These are phyloP conservation scores for Scaptomyza caliginosa DNA, from an alignment of 2,888 invertebrate genomes.

Conservation along the genomic window DNA sequence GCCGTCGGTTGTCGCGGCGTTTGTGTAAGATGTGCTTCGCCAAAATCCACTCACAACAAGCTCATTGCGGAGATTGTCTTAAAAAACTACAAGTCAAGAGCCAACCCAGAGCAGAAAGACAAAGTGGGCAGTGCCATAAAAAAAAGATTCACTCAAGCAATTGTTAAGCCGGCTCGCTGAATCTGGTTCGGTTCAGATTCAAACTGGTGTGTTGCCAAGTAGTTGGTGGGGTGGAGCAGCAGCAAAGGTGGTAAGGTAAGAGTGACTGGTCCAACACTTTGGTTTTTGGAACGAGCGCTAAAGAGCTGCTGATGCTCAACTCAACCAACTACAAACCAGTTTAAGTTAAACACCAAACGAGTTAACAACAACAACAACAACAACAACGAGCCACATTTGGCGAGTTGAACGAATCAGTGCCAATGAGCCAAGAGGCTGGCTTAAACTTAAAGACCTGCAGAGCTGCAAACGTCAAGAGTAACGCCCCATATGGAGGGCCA, in stretches of 20 bases:
- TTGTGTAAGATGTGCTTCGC: neutral
- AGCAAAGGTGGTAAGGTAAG: neutral
- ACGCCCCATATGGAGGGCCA: conserved; percentile 34
- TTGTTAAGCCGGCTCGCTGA: conserved; percentile 4
- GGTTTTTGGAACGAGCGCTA: conserved; percentile 74
- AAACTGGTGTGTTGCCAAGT: neutral
- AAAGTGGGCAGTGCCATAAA: conserved; percentile 74
- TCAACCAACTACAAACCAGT: conserved; percentile 57
- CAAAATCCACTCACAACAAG: conserved; percentile 6
- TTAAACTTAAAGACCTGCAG: conserved; percentile 28
- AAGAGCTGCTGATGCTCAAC: conserved; percentile 76
- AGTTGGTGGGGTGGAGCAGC: neutral
- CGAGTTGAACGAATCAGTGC: conserved; percentile 74
- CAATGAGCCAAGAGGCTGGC: conserved; percentile 63
- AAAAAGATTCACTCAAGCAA: conserved; percentile 68
- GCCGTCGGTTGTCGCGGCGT: conserved; percentile 56
- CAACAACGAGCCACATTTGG: conserved; percentile 64
- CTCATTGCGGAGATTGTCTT: conserved; percentile 14
- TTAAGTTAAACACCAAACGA: conserved; percentile 59
- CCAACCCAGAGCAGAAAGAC: conserved; percentile 39
- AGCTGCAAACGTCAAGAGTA: conserved; percentile 36
- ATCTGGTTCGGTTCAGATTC: conserved; percentile 9
- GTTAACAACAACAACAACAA: conserved; percentile 58
- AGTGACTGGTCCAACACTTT: conserved; percentile 74
- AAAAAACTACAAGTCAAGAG: neutral